Evolutionary conservation across 1,140 invertebrate species (phyloP), one percentile per base, ranked within the genome.

Genomic region (Cyclina sinensis): DNA sequence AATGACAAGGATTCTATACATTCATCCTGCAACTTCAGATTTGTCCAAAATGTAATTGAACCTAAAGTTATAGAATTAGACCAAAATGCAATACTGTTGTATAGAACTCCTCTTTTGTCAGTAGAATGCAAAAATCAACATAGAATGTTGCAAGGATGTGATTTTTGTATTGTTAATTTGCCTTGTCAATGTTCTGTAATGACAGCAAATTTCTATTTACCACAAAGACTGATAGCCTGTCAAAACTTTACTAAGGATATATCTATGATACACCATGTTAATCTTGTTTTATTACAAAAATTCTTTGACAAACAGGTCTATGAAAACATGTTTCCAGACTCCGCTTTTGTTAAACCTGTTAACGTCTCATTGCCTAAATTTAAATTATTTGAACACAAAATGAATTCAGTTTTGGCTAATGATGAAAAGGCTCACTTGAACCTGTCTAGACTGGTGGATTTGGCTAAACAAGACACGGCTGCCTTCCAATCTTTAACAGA

Each of bases 311-410:
- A 59, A 39, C 7, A 37, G 1, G 0, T 59, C 0, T 57, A 37
- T 21, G 7, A 81, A 37, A 27, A 81, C n/a, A 81, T 81, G 35
- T 81, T 62, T 59, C 51, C 78, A 37, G 80, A 83, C 48, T 48
- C 80, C 2, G 24, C 43, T 5, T 83, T 83, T 83, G 0, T 18
- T 7, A 46, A 9, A 3, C 80, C 80, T 24, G 12, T 83, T 18
- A 83, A 65, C 46, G 62, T 83, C 9, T 39, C 48, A 0, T 5
- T 81, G 3, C 78, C 78, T 9, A 18, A 57, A 21, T 81, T 81
- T 59, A 57, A 43, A 24, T 1, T 78, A 24, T 78, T 51, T 37
- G 14, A 57, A 32, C 48, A 81, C n/a, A n/a, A 35, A 39, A 68
- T 83, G 57, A 24, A 35, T 5, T 43, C 68, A 12, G 27, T 83